Evolutionary conservation across 2,113 vertebrate species (phyloP).

Genomic region (Leptocoma aspasia): DNA sequence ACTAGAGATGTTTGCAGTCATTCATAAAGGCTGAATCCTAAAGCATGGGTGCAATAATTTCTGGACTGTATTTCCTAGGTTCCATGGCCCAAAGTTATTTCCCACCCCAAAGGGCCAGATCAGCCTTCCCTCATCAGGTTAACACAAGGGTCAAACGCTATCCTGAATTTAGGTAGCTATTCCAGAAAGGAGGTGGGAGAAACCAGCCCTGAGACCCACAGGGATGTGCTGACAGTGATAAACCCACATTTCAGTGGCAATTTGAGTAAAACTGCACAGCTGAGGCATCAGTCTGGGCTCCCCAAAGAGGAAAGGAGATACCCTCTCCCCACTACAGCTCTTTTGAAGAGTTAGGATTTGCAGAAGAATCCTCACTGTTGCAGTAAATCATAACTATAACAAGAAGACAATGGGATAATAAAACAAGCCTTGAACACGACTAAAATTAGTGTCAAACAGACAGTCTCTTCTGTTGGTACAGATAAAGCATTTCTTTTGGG

Average conservation of each 20-base stretch:
- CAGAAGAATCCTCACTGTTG: background rate
- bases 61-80: background rate
- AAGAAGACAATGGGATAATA: background rate
- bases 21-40: background rate
- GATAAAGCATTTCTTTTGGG: background rate
- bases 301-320: background rate
- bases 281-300: background rate
- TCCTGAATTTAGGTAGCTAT: background rate
- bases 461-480: rapidly evolving
- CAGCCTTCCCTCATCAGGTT: background rate
- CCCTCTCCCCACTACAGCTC: background rate
- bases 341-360: background rate
- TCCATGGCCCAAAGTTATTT: background rate
- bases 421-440: background rate
- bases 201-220: background rate
- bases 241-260: background rate
- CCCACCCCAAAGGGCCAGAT: background rate
- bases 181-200: background rate
- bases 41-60: background rate
- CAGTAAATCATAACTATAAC: background rate
- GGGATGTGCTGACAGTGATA: background rate
- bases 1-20: background rate
- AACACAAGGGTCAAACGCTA: background rate
- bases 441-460: background rate
- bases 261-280: background rate